Conservation (phyloP, 2,888 invertebrate genomes). For the Caradrina kadenii region DNA sequence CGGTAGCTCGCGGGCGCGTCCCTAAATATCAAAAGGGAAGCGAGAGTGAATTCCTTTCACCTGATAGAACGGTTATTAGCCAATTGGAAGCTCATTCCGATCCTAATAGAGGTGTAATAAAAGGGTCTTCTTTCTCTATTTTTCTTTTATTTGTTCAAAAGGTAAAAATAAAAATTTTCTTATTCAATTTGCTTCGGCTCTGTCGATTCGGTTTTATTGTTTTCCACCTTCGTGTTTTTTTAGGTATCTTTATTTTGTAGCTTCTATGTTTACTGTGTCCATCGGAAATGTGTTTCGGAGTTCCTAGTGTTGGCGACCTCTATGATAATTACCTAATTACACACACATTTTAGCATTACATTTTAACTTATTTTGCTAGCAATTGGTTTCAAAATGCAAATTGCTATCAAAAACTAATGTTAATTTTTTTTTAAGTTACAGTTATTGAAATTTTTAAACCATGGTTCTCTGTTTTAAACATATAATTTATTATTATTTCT, state of each 20-base stretch:
- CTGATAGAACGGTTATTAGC: slow-evolving; percentile 90
- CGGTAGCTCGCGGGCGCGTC: slow-evolving; percentile 60
- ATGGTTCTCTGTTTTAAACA: no score
- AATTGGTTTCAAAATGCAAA: no score
- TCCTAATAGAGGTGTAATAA: slow-evolving; percentile 90
- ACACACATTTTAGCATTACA: no score
- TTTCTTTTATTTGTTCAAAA: slow-evolving; percentile 82
- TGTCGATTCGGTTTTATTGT: slow-evolving; percentile 64
- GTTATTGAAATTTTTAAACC: no score
- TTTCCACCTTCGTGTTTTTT: slow-evolving; percentile 49
- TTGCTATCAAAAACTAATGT: no score
- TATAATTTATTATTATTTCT: no score
- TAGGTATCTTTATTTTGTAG: slow-evolving; percentile 40
- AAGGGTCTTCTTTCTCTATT: slow-evolving; percentile 83
- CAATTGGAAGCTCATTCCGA: slow-evolving; percentile 88
- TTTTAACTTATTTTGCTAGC: background rate
- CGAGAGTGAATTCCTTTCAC: slow-evolving; percentile 89
- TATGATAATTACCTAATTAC: background rate
- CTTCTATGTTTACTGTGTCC: background rate
- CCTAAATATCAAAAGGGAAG: slow-evolving; percentile 71
- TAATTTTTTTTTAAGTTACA: no score
- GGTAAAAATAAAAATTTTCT: slow-evolving; percentile 79
- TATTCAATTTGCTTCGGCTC: slow-evolving; percentile 82
- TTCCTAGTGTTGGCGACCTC: background rate
- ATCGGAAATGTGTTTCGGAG: background rate